These are phyloP conservation scores for Coptodon bakossiorum DNA, from an alignment of 2,113 vertebrate genomes.

Conservation along the genomic window DNA sequence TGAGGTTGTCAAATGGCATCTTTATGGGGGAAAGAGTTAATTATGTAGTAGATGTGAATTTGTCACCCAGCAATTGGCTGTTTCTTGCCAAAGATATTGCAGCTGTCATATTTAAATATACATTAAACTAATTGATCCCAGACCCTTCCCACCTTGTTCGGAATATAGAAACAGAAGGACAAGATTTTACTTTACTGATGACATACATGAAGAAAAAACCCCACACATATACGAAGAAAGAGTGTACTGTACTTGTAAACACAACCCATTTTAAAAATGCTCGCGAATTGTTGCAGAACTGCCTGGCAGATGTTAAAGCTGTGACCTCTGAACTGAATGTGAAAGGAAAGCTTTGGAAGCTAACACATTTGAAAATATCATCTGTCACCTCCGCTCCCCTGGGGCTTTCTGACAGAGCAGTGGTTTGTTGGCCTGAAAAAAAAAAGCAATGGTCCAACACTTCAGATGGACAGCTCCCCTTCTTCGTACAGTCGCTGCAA, in stretches of 20 bases:
- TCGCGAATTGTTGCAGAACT: not conserved
- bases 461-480: not conserved
- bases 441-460: not conserved
- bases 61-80: not conserved
- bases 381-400: constrained; percentile 35
- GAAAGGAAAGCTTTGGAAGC: constrained; percentile 30
- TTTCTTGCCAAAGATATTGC: not conserved
- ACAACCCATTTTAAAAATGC: not conserved
- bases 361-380: constrained; percentile 53
- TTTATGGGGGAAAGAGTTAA: not conserved
- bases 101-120: not conserved
- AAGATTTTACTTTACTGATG: not conserved
- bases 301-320: constrained; percentile 19
- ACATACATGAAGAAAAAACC: not conserved
- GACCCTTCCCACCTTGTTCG: not conserved
- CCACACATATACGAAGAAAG: not conserved
- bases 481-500: not conserved
- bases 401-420: constrained; percentile 1
- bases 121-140: not conserved
- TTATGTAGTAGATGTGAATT: not conserved
- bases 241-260: not conserved
- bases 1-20: not conserved
- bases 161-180: not conserved
- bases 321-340: constrained; percentile 27
- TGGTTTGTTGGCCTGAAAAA: not conserved